Evolutionary conservation across 2,888 invertebrate species (phyloP), one percentile per base, ranked within the genome.

Genomic region (Agonum fuliginosum): DNA sequence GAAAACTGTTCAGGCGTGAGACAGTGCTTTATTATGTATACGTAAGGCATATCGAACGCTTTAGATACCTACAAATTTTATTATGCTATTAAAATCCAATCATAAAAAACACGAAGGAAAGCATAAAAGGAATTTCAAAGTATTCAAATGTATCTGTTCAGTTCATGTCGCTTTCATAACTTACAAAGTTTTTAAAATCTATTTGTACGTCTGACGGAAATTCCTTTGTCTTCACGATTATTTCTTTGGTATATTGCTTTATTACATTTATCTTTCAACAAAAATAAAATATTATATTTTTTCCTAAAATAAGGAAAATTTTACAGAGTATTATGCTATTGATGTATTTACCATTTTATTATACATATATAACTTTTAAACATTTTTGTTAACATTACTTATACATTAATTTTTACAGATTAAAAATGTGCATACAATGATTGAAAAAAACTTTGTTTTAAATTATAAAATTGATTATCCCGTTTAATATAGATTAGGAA

Each of bases 11-110:
- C 37, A 67, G n/a, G 51, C 71, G 30, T 51, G n/a, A 17, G 22
- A 37, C 27, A 20, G 51, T 51, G 20, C 51, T 71, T 67, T n/a
- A n/a, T n/a, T n/a, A n/a, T n/a, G n/a, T n/a, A n/a, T 41, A 34
- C 41, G 41, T 17, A 41, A 22, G 20, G 34, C 65, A 65, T 34
- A 37, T 30, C 30, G 37, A 65, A 48, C 70, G 70, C 27, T 70
- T 70, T 19, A 70, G 48, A 71, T 71, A 71, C 34, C 71, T 51
- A 71, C 71, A 71, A 71, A 71, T 71, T 71, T 71, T 71, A 71
- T 71, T 71, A 71, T 48, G 51, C 71, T 48, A 34, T 71, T 71
- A 48, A 71, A 71, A 34, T 34, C 51, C 71, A 71, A 71, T 71
- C 71, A 71, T 71, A 71, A 71, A 71, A 71, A 62, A 24, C 8